Base-by-base conservation (phyloP, 2,888 invertebrate genomes). In the Cryptus armator region DNA sequence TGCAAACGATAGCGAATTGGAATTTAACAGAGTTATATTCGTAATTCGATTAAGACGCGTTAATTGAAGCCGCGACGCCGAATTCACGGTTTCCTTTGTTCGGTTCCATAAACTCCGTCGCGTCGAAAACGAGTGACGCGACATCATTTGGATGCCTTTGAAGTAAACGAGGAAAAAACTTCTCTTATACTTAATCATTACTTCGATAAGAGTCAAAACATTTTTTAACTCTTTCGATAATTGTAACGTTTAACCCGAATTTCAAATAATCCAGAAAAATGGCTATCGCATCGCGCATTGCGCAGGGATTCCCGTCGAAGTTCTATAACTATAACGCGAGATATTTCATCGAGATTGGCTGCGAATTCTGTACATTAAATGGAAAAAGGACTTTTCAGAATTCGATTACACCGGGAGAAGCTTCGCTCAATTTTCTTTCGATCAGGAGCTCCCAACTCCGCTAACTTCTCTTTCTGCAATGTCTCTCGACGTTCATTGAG, bases 311-410 rank as follows among this genome's bases (percentile, higher is more conserved):
- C 10, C 16, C 19, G 16, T 56, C 19, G 24, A 4, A 56, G 12
- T 56, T 19, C 16, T 9, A 19, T 2, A 24, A 56, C 10, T 56
- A 10, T 56, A 19, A 16, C 12, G 56, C 56, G 5, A 24, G 19
- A 19, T 10, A 56, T 44, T 44, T 46, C 19, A 43, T 37, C 43
- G 48, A 66, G 48, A 72, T 66, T 32, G 32, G 9, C 72, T 9
- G 44, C 1, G 68, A 62, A 70, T 75, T 74, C 32, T 51, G 37
- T 75, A 62, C 68, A 75, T 83, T 72, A 74, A 64, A 70, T 32
- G 19, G 68, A 32, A 64, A 74, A 75, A 78, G 62, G 19, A 79
- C 62, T 59, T 70, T 74, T 43, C n/a, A 9, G 51, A 53, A 83
- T 75, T 68, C 53, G 44, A 79, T 83, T 74, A 70, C 37, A 24